phyloP scores from a whole-genome alignment of 92 coral and sea anemone genomes.

The Parazoanthus atlanticus region DNA sequence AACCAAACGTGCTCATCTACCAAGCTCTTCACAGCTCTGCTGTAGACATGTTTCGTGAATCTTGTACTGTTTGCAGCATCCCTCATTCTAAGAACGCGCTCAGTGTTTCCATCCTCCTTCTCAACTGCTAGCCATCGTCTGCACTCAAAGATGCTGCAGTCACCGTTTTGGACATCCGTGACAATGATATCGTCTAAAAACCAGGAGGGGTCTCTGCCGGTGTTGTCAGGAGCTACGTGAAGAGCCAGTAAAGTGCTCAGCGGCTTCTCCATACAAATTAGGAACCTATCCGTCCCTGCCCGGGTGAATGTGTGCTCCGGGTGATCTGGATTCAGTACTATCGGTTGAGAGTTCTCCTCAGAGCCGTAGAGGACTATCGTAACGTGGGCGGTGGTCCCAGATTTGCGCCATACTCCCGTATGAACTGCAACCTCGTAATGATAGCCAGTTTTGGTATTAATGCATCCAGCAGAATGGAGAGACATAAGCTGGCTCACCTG shows the following conservation, averaged over 20 bases:
- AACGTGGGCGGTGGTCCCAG: conserved; percentile 19
- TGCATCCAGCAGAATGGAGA: background rate
- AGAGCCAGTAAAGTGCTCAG: conserved; percentile 38
- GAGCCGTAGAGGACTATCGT: conserved; percentile 10
- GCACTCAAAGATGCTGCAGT: conserved; percentile 31
- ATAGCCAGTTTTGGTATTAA: background rate
- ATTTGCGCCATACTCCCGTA: conserved; percentile 20
- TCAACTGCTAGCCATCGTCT: conserved; percentile 64
- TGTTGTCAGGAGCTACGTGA: conserved; percentile 51
- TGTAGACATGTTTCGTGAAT: conserved; percentile 29
- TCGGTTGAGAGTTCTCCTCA: background rate
- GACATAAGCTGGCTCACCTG: too few species aligned
- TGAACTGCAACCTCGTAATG: conserved; percentile 17
- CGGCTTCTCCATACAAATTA: conserved; percentile 23
- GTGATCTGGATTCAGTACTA: conserved; percentile 4
- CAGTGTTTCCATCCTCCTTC: conserved; percentile 45
- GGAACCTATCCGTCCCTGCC: conserved; percentile 40
- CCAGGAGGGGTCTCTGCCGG: conserved; percentile 56
- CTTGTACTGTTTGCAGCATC: background rate
- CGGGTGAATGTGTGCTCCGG: conserved; percentile 22
- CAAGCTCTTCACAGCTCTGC: conserved; percentile 33
- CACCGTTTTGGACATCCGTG: too few species aligned
- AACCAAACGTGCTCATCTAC: conserved; percentile 62
- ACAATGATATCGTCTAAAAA: conserved; percentile 48
- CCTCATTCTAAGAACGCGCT: conserved; percentile 42